These are phyloP conservation scores for Bradypodion pumilum DNA, from an alignment of 2,797 vertebrate species.

Conservation along the genomic window DNA sequence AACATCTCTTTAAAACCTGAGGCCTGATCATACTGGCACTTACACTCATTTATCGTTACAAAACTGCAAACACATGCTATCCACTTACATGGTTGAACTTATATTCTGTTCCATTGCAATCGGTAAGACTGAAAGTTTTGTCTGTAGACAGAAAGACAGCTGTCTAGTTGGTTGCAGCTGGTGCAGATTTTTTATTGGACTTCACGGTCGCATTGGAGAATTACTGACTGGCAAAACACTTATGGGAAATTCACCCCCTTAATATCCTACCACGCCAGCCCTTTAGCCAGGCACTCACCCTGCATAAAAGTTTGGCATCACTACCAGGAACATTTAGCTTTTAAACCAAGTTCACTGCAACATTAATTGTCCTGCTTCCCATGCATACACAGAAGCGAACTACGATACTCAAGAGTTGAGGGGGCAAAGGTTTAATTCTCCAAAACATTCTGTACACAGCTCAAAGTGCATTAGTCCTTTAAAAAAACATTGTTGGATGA, in stretches of 20 bases:
- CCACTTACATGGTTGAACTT: not conserved
- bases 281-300: not conserved
- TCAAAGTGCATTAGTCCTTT: constrained; percentile 13
- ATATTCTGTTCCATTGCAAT: not conserved
- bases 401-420: constrained; percentile 11
- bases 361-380: not conserved
- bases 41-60: not conserved
- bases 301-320: not conserved
- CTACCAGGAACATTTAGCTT: not conserved
- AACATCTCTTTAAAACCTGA: not conserved
- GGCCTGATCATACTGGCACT: not conserved
- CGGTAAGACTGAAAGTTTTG: not conserved
- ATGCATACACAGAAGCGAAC: constrained; percentile 26
- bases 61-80: not conserved
- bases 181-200: too few species aligned
- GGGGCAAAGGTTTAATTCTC: constrained; percentile 42
- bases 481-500: constrained; percentile 3
- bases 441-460: constrained; percentile 30
- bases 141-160: not conserved
- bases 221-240: not conserved
- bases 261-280: not conserved
- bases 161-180: not conserved
- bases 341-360: not conserved
- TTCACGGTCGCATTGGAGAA: not conserved
- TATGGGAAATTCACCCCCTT: not conserved